These are phyloP conservation scores for Remorina albescens DNA, from an alignment of 2,797 vertebrate species.

Conservation along the genomic window DNA sequence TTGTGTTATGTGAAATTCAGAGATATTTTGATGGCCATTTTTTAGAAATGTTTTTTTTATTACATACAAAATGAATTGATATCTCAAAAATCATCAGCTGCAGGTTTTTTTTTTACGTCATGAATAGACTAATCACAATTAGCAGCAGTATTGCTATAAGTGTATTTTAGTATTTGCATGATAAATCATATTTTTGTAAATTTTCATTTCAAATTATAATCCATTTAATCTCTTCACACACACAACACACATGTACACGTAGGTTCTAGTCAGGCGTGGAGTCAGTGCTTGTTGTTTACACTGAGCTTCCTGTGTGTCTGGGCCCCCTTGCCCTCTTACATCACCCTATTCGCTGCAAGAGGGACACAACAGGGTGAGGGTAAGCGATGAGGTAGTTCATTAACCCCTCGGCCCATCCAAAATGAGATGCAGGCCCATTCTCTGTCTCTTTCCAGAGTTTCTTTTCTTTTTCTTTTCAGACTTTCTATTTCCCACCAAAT, in stretches of 20 bases:
- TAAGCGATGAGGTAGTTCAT: slow-evolving; percentile 83
- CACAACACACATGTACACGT: slow-evolving; percentile 40
- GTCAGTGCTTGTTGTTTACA: slow-evolving; percentile 81
- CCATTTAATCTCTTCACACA: slow-evolving; percentile 17
- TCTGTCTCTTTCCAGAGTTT: slow-evolving; percentile 61
- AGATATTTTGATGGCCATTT: not conserved
- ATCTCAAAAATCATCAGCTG: not conserved
- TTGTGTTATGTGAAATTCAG: not conserved
- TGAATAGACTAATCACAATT: not conserved
- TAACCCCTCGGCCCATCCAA: slow-evolving; percentile 64
- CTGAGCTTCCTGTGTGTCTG: slow-evolving; percentile 84
- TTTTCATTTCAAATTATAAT: slow-evolving; percentile 15
- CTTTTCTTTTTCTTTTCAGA: slow-evolving; percentile 54
- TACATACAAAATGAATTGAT: not conserved
- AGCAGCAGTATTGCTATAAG: not conserved
- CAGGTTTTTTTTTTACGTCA: not conserved
- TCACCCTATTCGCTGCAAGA: slow-evolving; percentile 76
- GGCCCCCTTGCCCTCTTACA: slow-evolving; percentile 78
- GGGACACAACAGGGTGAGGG: slow-evolving; percentile 69
- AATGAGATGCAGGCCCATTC: slow-evolving; percentile 81
- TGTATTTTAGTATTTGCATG: not conserved
- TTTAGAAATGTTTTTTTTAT: not conserved
- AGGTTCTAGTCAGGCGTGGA: slow-evolving; percentile 46
- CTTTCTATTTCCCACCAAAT: slow-evolving; percentile 61
- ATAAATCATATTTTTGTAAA: slow-evolving; percentile 4